Evolutionary conservation across 2,888 invertebrate species (phyloP), one percentile per base, ranked within the genome.

Genomic region (Cryptocephalus primarius): DNA sequence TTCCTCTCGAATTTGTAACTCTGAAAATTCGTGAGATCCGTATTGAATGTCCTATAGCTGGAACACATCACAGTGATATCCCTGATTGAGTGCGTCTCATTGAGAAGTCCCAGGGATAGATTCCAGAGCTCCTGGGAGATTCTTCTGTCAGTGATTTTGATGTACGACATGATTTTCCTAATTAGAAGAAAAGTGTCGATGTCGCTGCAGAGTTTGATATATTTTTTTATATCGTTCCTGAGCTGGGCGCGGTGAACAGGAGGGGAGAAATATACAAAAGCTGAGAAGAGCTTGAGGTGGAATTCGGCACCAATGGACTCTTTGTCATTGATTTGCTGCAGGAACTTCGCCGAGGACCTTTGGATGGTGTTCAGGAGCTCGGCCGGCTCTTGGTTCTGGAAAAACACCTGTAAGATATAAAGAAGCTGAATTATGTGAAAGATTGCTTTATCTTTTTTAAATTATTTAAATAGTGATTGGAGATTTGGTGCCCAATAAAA

Each of bases 21-120:
- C 1, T 76, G 65, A 57, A 74, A 77, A 8, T 73, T 72, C 6
- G 73, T 71, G 2, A 76, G 57, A 56, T 75, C 74, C 45, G 71
- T 72, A 51, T 73, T 73, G 55, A 77, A 78, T 56, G 72, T 68
- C 67, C 76, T 72, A 55, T 78, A 79, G 47, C 72, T 72, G 46
- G 72, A 68, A 49, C 73, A 72, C 34, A 75, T 63, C 32, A 63
- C 66, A 8, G 72, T 48, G 38, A 75, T 56, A 41, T 62, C 60
- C 38, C 64, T 55, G n/a, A 60, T 49, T 39, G 66, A 53, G 0
- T 56, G 46, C 31, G 60, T 53, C 2, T 53, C 47, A 8, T 68
- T 56, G 36, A 77, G 48, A 39, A 66, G 56, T 1, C 59, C 43
- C 1, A 74, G 46, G 1, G 72, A 64, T 44, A 63, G 64, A 8